Base-by-base conservation (phyloP, 2,113 vertebrate species). In the Brachirus orientalis region DNA sequence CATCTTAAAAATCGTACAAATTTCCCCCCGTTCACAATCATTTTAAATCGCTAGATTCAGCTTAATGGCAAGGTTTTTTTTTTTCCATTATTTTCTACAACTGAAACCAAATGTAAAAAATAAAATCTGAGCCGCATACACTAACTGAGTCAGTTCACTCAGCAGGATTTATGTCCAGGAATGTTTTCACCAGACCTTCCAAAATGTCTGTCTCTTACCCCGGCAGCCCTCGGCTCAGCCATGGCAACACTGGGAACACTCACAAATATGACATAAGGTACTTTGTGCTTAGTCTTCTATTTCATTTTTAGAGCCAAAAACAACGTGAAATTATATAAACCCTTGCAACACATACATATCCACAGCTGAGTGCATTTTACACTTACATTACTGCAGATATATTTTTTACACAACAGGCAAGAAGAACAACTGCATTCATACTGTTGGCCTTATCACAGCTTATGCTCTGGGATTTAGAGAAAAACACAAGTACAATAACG, bases 201-300 rank as follows among this genome's bases (percentile, higher is more conserved):
- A 20, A 83, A 85, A 74, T 48, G 57, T 40, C 75, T 70, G 58
- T 40, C 55, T 63, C 79, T 84, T 56, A 37, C 43, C 58, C 45
- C 1, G 2, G 36, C 61, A 47, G 58, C 38, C 61, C 54, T 37
- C 33, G 3, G 13, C 0, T 3, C 14, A 28, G 17, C 69, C 62
- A 72, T 46, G 46, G 62, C 33, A 83, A 64, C 74, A 7, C 10
- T 22, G 41, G 46, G 55, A 77, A 58, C 40, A 14, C 67, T 51
- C 13, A 16, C 10, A 40, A 46, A 13, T 65, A 53, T 51, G 54
- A 52, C 7, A 1, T 1, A 6, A n/a, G 17, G 38, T 14, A 56
- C 55, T 67, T 62, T 41, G 20, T 10, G 3, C 44, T 45, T 13
- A 9, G 35, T 17, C 11, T 10, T 20, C 17, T 17, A 0, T 10